A percentile compares a stretch with the other conserved stretches of the same genome.
Conservation (phyloP, 2,888 invertebrate genomes). For the Chrysomela aeneicollis region DNA sequence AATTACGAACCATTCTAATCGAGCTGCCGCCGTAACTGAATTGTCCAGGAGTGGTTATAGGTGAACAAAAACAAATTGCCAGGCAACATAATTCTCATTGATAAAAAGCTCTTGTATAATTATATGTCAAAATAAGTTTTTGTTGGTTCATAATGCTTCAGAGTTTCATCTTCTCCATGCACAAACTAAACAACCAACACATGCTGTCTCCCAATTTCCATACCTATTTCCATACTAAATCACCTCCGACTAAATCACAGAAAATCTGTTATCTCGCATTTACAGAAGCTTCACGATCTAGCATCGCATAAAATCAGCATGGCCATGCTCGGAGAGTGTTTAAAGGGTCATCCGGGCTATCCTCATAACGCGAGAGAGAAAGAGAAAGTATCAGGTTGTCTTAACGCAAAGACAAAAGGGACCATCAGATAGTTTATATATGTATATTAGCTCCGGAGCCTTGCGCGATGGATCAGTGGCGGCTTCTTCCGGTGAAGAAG, state of each 20-base stretch:
- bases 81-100: too few relatives aligned
- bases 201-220: conserved; percentile 8
- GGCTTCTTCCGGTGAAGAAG: background rate
- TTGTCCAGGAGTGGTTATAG: too few relatives aligned
- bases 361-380: conserved; percentile 28
- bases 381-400: conserved; percentile 37
- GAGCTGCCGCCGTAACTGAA: too few relatives aligned
- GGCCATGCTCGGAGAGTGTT: conserved; percentile 45
- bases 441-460: conserved; percentile 50
- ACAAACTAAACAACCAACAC: too few relatives aligned
- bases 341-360: conserved; percentile 39
- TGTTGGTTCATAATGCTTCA: too few relatives aligned
- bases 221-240: conserved; percentile 16
- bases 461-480: conserved; percentile 18
- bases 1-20: too few relatives aligned
- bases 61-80: too few relatives aligned
- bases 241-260: conserved; percentile 18
- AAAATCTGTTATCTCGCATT: conserved; percentile 31
- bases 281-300: conserved; percentile 38
- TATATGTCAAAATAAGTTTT: too few relatives aligned
- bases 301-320: conserved; percentile 49
- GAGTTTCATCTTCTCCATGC: too few relatives aligned
- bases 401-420: conserved; percentile 56
- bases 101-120: too few relatives aligned
- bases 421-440: conserved; percentile 59